phyloP scores from a whole-genome alignment of 2,888 invertebrate species.

The Boloria selene region DNA sequence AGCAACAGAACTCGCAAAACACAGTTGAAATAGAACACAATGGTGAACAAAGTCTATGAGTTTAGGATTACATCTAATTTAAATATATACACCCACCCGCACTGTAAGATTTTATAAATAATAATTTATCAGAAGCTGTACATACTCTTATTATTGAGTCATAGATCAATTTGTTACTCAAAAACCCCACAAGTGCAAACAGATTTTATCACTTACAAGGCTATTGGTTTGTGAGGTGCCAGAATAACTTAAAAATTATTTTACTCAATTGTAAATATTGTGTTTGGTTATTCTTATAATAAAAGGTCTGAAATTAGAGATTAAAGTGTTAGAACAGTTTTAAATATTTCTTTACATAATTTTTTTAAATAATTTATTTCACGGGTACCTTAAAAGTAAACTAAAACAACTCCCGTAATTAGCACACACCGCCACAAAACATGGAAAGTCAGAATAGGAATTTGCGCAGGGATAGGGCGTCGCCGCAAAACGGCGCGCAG shows the following conservation, averaged over 20 bases:
- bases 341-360: too few relatives aligned
- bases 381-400: neutral
- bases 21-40: slow-evolving; percentile 66
- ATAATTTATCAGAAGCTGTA: slow-evolving; percentile 22
- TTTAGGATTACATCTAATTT: slow-evolving; percentile 42
- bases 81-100: slow-evolving; percentile 28
- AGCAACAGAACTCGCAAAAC: slow-evolving; percentile 56
- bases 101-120: slow-evolving; percentile 17
- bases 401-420: slow-evolving; percentile 5
- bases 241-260: neutral
- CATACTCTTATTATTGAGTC: slow-evolving; percentile 10
- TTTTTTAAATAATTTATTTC: too few relatives aligned
- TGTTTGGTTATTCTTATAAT: too few relatives aligned
- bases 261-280: neutral
- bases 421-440: too few relatives aligned
- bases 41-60: slow-evolving; percentile 66
- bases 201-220: neutral
- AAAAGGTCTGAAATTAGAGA: too few relatives aligned
- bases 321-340: too few relatives aligned
- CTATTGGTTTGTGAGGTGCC: neutral
- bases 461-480: too few relatives aligned
- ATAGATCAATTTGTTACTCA: neutral
- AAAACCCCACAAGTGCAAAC: neutral
- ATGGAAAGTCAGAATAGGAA: too few relatives aligned
- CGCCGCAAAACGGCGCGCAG: too few relatives aligned